Base-by-base conservation (phyloP, 2,797 vertebrate genomes). In the Bradypus variegatus region DNA sequence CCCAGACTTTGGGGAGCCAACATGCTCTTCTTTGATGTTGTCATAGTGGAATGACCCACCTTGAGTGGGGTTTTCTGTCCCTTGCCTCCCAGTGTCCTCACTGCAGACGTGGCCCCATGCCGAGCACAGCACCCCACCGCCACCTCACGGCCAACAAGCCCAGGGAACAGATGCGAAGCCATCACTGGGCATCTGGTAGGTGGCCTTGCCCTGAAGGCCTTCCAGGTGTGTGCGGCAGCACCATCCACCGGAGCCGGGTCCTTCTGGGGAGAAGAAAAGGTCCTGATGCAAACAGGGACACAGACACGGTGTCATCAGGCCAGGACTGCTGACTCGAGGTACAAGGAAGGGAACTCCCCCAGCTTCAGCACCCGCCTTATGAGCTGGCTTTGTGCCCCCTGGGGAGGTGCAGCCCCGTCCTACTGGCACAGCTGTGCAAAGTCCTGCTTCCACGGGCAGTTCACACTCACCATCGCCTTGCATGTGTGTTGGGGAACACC, bases 361-460 rank as follows among this genome's bases (percentile, higher is more conserved):
- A 94, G 93, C 92, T 95, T 90, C 92, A 91, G 94, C 95, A 96
- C 93, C 90, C 33, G 93, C 90, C 89, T 90, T 95, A 90, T 77
- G 91, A 95, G 87, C 95, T 41, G 93, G 82, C 64, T 88, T 88
- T 84, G 89, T 91, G 95, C 94, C 95, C 79, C 4, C 78, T 41
- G 83, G 0, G 77, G 38, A n/a, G 21, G 19, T 8, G 25, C 73
- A 41, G 29, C 94, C 85, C 84, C 73, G 89, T 94, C 94, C 91
- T 5, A 14, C 60, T 23, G 23, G 50, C 23, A 6, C 27, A 9
- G 50, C 16, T 4, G 1, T 19, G 16, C 19, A 41, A 45, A 64
- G 11, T 38, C 76, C 55, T 19, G 15, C 48, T 29, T 45, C 33
- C 5, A 3, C 13, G 12, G 77, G 45, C 62, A 62, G 50, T 21